Evolutionary conservation across 2,113 vertebrate species (phyloP).

Genomic region (Athene cunicularia): DNA sequence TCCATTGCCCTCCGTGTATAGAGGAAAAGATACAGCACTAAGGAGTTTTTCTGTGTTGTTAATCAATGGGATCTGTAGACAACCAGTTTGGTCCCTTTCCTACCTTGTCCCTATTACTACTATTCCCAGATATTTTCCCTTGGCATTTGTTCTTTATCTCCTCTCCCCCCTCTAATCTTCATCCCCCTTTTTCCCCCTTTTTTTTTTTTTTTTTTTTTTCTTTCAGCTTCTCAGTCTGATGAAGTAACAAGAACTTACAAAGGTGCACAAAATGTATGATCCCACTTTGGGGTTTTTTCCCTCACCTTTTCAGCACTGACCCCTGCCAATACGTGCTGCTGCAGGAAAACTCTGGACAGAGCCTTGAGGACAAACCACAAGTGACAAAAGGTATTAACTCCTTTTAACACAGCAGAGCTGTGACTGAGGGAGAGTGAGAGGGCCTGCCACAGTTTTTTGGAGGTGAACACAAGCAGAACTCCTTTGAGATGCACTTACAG

Average conservation of each 20-base stretch:
- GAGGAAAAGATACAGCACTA: slow-evolving; percentile 1
- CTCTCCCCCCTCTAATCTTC: background rate
- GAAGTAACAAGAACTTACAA: background rate
- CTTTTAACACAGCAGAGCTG: background rate
- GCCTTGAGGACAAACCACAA: background rate
- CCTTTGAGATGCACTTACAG: background rate
- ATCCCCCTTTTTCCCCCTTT: background rate
- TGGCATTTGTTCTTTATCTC: background rate
- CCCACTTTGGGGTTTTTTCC: background rate
- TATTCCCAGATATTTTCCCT: background rate
- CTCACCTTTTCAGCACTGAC: background rate
- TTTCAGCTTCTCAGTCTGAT: background rate
- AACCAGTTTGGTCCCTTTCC: background rate
- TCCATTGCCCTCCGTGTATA: slow-evolving; percentile 47
- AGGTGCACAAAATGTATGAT: background rate
- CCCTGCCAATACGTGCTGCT: background rate
- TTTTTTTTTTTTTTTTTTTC: background rate
- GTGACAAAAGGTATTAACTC: background rate
- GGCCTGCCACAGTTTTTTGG: background rate
- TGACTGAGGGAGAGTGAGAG: background rate
- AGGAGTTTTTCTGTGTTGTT: background rate
- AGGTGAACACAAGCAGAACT: background rate
- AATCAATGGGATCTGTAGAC: background rate
- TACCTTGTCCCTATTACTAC: background rate
- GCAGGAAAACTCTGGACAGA: background rate